A percentile compares a stretch with the other conserved stretches of the same genome.
Evolutionary conservation across 2,797 vertebrate species (phyloP).

Genomic region (Nannoperca australis): DNA sequence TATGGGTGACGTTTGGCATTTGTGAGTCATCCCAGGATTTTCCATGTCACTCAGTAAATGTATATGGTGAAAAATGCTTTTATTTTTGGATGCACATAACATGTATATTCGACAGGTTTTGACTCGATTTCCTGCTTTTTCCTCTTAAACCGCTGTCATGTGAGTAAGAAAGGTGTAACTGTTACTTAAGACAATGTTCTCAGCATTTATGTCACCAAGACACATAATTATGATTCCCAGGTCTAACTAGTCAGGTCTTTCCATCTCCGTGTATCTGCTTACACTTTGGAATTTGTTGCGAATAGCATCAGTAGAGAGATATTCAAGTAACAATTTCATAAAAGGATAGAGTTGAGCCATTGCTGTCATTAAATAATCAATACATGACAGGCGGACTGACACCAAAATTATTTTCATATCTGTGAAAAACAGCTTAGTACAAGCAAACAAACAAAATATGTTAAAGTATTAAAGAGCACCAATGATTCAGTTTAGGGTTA

Average conservation of each 20-base stretch:
- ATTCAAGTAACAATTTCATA: conserved; percentile 4
- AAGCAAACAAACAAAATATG: background rate
- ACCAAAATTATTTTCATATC: background rate
- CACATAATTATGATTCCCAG: background rate
- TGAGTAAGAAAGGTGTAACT: background rate
- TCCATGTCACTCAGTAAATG: conserved; percentile 1
- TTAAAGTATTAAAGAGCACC: background rate
- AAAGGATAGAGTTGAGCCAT: background rate
- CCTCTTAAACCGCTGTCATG: background rate
- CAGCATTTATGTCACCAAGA: conserved; percentile 23
- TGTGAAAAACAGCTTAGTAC: background rate
- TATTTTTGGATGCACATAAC: background rate
- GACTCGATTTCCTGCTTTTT: background rate
- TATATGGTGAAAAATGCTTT: background rate
- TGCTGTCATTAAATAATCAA: conserved; percentile 15
- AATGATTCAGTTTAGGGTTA: background rate
- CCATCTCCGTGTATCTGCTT: background rate
- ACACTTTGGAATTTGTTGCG: background rate
- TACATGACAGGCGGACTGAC: background rate
- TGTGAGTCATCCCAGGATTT: conserved; percentile 29
- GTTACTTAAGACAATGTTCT: background rate
- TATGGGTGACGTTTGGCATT: conserved; percentile 44
- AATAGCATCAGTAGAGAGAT: background rate
- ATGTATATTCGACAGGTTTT: background rate
- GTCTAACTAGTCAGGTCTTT: conserved; percentile 9